Evolutionary conservation across 2,888 invertebrate species (phyloP).

Genomic region (Orthonychiurus folsomi): DNA sequence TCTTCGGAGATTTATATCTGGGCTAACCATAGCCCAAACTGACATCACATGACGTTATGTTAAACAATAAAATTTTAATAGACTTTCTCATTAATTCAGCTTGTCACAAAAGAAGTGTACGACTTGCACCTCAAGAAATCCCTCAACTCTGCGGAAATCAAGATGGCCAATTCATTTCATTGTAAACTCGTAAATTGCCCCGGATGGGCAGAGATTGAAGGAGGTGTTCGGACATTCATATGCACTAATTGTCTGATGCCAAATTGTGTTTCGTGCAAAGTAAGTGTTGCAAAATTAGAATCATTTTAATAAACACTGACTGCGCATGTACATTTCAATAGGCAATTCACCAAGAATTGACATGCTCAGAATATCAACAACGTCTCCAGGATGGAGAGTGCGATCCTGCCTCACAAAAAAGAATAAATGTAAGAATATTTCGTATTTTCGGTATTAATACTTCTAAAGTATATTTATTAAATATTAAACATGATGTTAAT

Average conservation of each 20-base stretch:
- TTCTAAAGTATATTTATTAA: not conserved
- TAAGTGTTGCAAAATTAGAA: constrained; percentile 45
- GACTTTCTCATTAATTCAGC: constrained; percentile 42
- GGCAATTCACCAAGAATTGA: constrained; percentile 4
- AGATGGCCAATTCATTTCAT: constrained; percentile 67
- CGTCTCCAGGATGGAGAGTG: constrained; percentile 59
- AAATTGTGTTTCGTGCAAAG: constrained; percentile 70
- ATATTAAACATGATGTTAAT: constrained; percentile 3
- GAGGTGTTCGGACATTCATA: constrained; percentile 68
- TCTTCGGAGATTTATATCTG: too few relatives aligned
- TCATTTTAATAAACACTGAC: not conserved
- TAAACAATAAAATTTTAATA: too few relatives aligned
- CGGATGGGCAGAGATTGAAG: constrained; percentile 83
- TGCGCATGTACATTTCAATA: not conserved
- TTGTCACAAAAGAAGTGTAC: constrained; percentile 61
- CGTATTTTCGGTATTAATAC: not conserved
- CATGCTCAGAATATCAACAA: constrained; percentile 57
- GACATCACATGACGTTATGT: too few relatives aligned
- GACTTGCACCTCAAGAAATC: constrained; percentile 71
- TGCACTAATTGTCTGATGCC: constrained; percentile 70
- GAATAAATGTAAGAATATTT: constrained; percentile 52
- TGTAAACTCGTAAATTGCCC: constrained; percentile 81
- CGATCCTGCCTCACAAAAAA: constrained; percentile 58
- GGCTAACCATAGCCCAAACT: too few relatives aligned
- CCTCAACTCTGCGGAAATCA: constrained; percentile 69